Percentiles rank a stretch among this genome's conserved stretches.
Evolutionary conservation across 2,113 vertebrate genomes (phyloP).

Genomic region (chimpanzee (Pan troglodytes)): NHGRI_mPanTro3-v2.1_pri NC_072410.2:64748501-64749000

Average conservation of each 20-base stretch:
- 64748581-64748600: background rate
- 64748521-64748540: background rate
- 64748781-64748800: background rate
- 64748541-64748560: background rate
- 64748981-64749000: background rate
- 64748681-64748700: background rate
- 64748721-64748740: conserved; percentile 1
- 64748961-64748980: background rate
- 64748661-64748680: background rate
- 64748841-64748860: background rate
- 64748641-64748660: background rate
- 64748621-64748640: background rate
- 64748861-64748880: background rate
- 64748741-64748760: background rate
- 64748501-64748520: background rate
- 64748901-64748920: background rate
- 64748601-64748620: background rate
- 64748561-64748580: background rate
- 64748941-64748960: background rate
- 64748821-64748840: background rate
- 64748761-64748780: background rate
- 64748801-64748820: background rate
- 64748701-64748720: background rate
- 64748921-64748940: background rate
- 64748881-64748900: background rate